Conservation (phyloP, 2,888 invertebrate species). For the Itoplectis maculator region DNA sequence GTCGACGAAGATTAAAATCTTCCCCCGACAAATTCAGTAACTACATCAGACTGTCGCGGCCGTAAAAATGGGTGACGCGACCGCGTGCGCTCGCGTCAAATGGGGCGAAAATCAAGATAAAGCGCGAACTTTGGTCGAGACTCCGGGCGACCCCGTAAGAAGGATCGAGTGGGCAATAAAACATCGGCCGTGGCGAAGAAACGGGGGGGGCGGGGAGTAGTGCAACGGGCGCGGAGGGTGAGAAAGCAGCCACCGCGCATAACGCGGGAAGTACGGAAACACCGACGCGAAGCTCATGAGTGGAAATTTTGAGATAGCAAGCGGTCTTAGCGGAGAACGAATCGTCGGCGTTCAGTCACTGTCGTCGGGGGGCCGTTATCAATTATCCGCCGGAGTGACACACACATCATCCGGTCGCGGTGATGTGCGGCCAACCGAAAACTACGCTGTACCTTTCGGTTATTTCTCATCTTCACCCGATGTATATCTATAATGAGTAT, state of each 20-base stretch:
- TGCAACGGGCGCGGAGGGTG: too few relatives aligned
- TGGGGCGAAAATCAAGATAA: constrained; percentile 78
- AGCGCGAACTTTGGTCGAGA: constrained; percentile 71
- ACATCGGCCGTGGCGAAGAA: constrained; percentile 66
- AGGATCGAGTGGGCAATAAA: constrained; percentile 79
- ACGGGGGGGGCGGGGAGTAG: constrained; percentile 41
- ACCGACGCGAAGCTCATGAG: constrained; percentile 68
- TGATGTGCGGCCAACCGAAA: constrained; percentile 23
- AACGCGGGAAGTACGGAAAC: constrained; percentile 16
- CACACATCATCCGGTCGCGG: constrained; percentile 21
- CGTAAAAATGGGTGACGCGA: constrained; percentile 73
- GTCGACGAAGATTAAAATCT: too few relatives aligned
- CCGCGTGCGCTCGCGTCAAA: constrained; percentile 74
- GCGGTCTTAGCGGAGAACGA: constrained; percentile 55
- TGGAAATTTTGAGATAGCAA: constrained; percentile 69
- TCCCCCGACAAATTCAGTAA: neutral
- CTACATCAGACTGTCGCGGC: constrained; percentile 57
- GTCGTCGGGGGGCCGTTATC: constrained; percentile 54
- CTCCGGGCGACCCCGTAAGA: constrained; percentile 70
- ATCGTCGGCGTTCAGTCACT: constrained; percentile 62
- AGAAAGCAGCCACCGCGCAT: constrained; percentile 8
- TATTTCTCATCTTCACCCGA: neutral
- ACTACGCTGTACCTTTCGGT: constrained; percentile 6
- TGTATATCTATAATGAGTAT: neutral
- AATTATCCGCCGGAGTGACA: constrained; percentile 54